Base-by-base conservation (phyloP, 2,797 vertebrate genomes). In the Hoplostethus atlanticus region DNA sequence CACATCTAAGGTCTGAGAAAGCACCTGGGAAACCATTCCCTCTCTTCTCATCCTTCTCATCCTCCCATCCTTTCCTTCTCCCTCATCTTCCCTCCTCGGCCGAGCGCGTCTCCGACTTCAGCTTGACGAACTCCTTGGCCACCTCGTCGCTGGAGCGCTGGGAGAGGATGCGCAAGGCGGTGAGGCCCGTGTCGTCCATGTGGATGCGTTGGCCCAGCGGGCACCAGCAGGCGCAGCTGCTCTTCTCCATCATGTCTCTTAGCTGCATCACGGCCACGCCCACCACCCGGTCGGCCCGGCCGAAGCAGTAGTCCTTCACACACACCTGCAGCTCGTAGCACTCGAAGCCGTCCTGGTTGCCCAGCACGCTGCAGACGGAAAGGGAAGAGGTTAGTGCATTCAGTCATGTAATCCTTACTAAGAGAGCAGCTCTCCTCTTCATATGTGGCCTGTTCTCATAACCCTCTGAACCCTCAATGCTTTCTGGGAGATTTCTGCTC, bases 301-400 rank as follows among this genome's bases (percentile, higher is more conserved):
- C 98, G 52, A 99, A 99, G 82, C 98, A 99, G 94, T 99, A 99
- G 86, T 99, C 98, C 86, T 99, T 99, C 88, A 99, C 93, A 0
- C 97, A 98, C 69, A 96, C 93, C 89, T 99, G 98, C 74, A 99
- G 94, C 92, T 99, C 98, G 0, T 98, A 99, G 87, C 96, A 96
- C 53, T 99, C 97, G 0, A 97, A 97, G 6, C 95, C 96, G 0
- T 98, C 97, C 91, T 97, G 96, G 5, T 96, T 98, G n/a, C 98
- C 97, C 61, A 99, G 92, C 65, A 96, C 94, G 82, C 98, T 99
- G 92, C 25, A 77, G 30, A 48, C 16, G 38, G 54, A 63, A 16
- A 54, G 4, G 12, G 38, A 13, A 44, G 9, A 21, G 28, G 54
- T 54, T 69, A 3, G 15, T 21, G 16, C 16, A 31, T 57, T 40